Base-by-base conservation (phyloP, 1,140 invertebrate species). In the Drosophila subpulchrella region DNA sequence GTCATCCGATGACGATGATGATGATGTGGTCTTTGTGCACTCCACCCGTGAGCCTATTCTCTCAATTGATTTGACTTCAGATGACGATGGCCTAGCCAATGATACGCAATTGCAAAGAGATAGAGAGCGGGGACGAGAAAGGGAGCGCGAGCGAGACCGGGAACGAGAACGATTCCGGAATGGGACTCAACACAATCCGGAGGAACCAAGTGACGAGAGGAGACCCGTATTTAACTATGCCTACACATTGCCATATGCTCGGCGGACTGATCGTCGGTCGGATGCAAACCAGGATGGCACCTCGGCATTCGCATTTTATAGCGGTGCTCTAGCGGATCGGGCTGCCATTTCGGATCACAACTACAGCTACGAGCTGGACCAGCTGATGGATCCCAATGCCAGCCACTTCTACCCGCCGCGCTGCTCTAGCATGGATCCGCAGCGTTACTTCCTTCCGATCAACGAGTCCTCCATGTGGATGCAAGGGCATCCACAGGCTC, bases 1-100 rank as follows among this genome's bases (percentile, higher is more conserved):
- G 95, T 93, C 95, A 0, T 96, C 95, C 0, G 95, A 96, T 47
- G 93, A 94, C 51, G 93, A 93, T 65, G 95, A 95, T 91, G 95
- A 94, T 68, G 95, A 95, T 58, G 89, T 92, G 12, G 89, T 92
- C 1, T 92, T 91, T 70, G 90, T 92, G 3, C 90, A 92, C 78
- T 92, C 91, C 13, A 92, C 88, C 10, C 63, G 85, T 4, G 91
- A 92, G 53, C 91, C 91, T 4, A 91, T 92, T 47, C 72, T 91
- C 0, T 92, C 91, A 3, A 92, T 92, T 47, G 91, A 92, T 58
- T 51, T 92, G 41, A 92, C 91, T 11, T 90, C 86, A 0, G 91
- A 92, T 30, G 91, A 92, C 48, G 91, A 92, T 55, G 72, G 73
- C 6, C 46, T 78, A 1, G 42, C 47, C 8, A 82, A 59, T 20